A percentile compares a stretch with the other conserved stretches of the same genome.
Evolutionary conservation across 2,113 vertebrate species (phyloP).

Genomic region (Pogona vitticeps): DNA sequence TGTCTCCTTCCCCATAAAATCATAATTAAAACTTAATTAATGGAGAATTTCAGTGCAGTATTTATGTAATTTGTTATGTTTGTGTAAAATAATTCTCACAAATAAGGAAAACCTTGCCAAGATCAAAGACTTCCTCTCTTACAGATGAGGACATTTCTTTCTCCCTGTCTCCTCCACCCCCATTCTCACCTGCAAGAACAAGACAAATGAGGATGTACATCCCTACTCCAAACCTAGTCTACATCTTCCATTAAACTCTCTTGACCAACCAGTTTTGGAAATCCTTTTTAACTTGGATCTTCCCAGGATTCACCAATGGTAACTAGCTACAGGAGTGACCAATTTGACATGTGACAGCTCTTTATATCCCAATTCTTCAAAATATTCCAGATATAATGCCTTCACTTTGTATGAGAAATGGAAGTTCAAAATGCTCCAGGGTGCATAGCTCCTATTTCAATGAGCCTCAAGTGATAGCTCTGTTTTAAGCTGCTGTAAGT

Average conservation of each 20-base stretch:
- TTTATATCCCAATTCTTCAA: not conserved
- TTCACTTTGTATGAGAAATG: not conserved
- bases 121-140: too few relatives aligned
- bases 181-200: not conserved
- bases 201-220: too few relatives aligned
- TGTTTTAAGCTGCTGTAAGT: constrained; percentile 10
- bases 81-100: too few relatives aligned
- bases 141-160: too few relatives aligned
- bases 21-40: too few relatives aligned
- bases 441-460: not conserved
- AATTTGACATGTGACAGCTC: not conserved
- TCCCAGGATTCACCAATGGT: not conserved
- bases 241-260: not conserved
- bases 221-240: too few relatives aligned
- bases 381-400: not conserved
- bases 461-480: not conserved
- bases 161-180: too few relatives aligned
- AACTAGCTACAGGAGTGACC: not conserved
- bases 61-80: too few relatives aligned
- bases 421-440: not conserved
- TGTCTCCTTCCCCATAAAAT: too few relatives aligned
- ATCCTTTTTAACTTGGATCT: not conserved
- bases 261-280: not conserved
- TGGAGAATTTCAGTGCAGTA: too few relatives aligned
- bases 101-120: too few relatives aligned